Evolutionary conservation across 35 echinoderm and acorn worm species (phyloP).

Genomic region (Ptychodera flava): DNA sequence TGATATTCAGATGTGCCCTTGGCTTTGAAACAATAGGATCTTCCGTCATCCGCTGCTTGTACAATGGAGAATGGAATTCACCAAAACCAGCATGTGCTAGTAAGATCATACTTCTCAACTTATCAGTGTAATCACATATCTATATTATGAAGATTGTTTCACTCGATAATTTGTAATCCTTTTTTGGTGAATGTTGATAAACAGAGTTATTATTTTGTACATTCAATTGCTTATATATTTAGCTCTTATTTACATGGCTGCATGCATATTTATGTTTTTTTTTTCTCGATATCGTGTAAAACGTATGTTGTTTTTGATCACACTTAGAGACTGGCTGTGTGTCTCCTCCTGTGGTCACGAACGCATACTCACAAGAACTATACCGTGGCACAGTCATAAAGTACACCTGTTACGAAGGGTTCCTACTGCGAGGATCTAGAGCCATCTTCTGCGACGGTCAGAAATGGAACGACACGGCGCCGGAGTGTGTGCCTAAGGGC

Average conservation of each 20-base stretch:
- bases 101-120: too few species aligned
- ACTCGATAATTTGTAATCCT: too few species aligned
- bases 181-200: too few species aligned
- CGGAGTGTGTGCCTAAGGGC: constrained; percentile 19
- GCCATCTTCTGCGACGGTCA: constrained; percentile 47
- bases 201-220: too few species aligned
- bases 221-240: too few species aligned
- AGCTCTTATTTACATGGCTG: too few species aligned
- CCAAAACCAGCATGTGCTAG: constrained; percentile 14
- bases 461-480: constrained; percentile 50
- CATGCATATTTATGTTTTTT: too few species aligned
- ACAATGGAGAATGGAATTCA: constrained; percentile 17
- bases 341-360: not conserved
- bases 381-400: constrained; percentile 15
- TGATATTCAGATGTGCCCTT: not conserved
- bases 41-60: not conserved
- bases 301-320: too few species aligned
- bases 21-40: not conserved
- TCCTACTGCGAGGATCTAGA: constrained; percentile 18
- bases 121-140: too few species aligned
- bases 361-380: not conserved
- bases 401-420: constrained; percentile 31
- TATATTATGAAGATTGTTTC: too few species aligned
- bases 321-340: constrained; percentile 16
- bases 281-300: too few species aligned